phyloP scores from a whole-genome alignment of 2,888 invertebrate species.

The Deroplatys truncata region DNA sequence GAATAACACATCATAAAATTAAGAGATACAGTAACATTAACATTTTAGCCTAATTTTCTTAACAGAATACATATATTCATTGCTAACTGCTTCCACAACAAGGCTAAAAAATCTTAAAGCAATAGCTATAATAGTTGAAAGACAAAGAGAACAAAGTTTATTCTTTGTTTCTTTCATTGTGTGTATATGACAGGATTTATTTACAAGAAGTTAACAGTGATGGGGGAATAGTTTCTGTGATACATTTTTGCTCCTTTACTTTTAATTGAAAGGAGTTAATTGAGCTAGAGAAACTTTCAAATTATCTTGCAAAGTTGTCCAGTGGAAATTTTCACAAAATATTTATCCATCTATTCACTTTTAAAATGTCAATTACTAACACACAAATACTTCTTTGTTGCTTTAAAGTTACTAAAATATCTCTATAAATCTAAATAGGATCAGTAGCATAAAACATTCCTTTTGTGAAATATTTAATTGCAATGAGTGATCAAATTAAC shows the following conservation, averaged over 20 bases:
- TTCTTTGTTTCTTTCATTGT: not conserved
- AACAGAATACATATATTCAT: not conserved
- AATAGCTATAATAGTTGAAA: not conserved
- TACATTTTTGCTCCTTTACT: not conserved
- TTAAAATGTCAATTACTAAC: not conserved
- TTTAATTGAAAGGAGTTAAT: not conserved
- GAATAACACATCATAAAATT: not conserved
- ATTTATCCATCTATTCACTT: not conserved
- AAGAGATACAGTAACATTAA: not conserved
- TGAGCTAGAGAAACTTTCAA: not conserved
- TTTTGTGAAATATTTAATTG: not conserved
- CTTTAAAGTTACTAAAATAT: constrained; percentile 1
- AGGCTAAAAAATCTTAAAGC: not conserved
- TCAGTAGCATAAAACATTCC: not conserved
- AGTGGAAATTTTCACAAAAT: constrained; percentile 1
- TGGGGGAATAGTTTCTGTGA: not conserved
- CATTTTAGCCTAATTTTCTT: not conserved
- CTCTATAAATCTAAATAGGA: not conserved
- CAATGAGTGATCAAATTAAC: not conserved
- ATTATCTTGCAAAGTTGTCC: not conserved
- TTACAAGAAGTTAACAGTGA: not conserved
- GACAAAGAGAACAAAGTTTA: not conserved
- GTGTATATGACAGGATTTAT: not conserved
- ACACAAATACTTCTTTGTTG: not conserved
- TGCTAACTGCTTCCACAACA: not conserved